phyloP scores from a whole-genome alignment of 2,797 vertebrate species.

The Crax fasciolata region DNA sequence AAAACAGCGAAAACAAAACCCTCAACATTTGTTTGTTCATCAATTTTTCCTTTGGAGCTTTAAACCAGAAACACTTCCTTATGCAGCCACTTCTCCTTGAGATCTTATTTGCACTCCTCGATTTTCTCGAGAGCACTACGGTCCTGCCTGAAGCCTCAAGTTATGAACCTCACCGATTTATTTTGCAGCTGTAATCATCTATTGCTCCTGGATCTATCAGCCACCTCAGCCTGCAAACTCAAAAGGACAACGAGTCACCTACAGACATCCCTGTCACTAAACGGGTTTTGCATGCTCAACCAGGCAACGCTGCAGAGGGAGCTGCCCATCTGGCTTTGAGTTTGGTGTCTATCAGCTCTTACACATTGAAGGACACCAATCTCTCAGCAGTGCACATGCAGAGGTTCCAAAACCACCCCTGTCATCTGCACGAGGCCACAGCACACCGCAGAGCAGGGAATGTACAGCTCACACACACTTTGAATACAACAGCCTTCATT shows the following conservation, averaged over 20 bases:
- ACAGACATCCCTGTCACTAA: neutral
- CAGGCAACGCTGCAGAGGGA: rapidly evolving
- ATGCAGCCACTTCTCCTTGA: neutral
- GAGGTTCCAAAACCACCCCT: rapidly evolving
- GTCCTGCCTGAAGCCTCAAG: neutral
- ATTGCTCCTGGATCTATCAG: neutral
- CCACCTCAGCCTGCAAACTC: neutral
- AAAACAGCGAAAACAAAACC: neutral
- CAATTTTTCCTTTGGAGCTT: neutral
- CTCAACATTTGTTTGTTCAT: neutral
- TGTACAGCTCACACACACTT: rapidly evolving
- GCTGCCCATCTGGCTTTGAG: neutral
- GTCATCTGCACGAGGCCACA: neutral
- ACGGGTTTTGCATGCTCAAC: neutral
- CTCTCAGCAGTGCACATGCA: neutral
- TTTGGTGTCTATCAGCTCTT: neutral
- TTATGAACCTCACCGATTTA: neutral
- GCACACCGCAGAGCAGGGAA: neutral
- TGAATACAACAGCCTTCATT: neutral
- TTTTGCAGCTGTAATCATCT: neutral
- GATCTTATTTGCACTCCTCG: neutral
- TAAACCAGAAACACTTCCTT: neutral
- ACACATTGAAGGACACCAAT: neutral
- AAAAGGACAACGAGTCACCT: neutral
- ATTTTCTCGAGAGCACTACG: neutral